Evolutionary conservation across 2,888 invertebrate species (phyloP).

Genomic region (Crepidodera aurea): DNA sequence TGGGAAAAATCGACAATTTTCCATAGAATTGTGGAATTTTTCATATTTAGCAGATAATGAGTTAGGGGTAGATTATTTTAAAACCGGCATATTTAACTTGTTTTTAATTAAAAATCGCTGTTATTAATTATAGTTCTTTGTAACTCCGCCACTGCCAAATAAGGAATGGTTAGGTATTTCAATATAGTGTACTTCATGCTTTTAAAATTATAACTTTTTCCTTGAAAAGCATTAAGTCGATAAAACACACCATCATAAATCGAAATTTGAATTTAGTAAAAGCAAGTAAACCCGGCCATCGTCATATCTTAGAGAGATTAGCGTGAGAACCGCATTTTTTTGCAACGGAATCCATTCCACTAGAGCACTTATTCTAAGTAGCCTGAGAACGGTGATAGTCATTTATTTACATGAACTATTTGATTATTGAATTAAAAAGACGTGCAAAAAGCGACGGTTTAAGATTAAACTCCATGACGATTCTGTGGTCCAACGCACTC

Average conservation of each 20-base stretch:
- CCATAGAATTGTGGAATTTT: no score
- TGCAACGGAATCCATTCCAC: slow-evolving; percentile 9
- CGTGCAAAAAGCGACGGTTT: slow-evolving; percentile 22
- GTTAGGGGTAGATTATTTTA: no score
- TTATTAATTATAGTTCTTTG: no score
- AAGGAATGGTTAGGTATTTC: slow-evolving; percentile 18
- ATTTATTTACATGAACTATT: slow-evolving; percentile 35
- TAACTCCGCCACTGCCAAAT: neutral
- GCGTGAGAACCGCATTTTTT: slow-evolving; percentile 37
- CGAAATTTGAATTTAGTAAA: slow-evolving; percentile 43
- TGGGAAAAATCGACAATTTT: no score
- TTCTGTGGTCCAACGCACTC: slow-evolving; percentile 14
- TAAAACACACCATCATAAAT: slow-evolving; percentile 44
- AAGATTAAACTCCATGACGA: slow-evolving; percentile 11
- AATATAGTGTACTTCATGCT: slow-evolving; percentile 32
- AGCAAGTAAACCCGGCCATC: slow-evolving; percentile 33
- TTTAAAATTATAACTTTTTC: slow-evolving; percentile 31
- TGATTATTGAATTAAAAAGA: slow-evolving; percentile 36
- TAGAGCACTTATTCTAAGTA: slow-evolving; percentile 14
- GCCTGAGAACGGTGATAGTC: slow-evolving; percentile 31
- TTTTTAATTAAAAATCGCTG: no score
- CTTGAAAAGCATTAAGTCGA: slow-evolving; percentile 27
- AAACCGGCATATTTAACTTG: no score
- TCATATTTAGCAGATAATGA: no score
- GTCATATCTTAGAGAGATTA: slow-evolving; percentile 24